A percentile compares a stretch with the other conserved stretches of the same genome.
Evolutionary conservation across 30 jellyfish, hydroid and myxozoan species (phyloP).

Genomic region (Mastigias papua): DNA sequence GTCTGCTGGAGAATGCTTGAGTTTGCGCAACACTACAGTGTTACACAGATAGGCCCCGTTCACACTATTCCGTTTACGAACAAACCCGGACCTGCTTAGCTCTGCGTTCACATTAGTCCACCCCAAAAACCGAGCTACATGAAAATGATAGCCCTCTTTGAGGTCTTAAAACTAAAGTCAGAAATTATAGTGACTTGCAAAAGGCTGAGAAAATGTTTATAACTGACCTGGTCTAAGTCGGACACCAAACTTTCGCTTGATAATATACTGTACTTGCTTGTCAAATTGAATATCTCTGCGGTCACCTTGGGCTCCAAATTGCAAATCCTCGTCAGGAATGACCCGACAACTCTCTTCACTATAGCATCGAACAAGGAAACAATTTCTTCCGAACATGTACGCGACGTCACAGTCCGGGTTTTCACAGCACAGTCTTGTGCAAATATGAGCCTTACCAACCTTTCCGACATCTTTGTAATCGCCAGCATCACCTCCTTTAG

Average conservation of each 20-base stretch:
- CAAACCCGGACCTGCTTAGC: too few species aligned
- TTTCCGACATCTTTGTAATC: constrained; percentile 95
- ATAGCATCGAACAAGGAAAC: constrained; percentile 93
- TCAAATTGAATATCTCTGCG: constrained; percentile 81
- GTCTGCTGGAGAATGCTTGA: too few species aligned
- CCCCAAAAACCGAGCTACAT: too few species aligned
- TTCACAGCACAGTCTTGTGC: constrained; percentile 96
- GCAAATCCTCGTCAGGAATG: constrained; percentile 92
- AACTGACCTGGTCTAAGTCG: constrained; percentile 82
- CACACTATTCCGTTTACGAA: too few species aligned
- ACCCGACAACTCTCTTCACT: constrained; percentile 97
- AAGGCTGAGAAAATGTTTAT: constrained; percentile 2
- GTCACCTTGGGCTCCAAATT: constrained; percentile 31
- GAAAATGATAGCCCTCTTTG: not conserved
- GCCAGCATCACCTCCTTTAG: constrained; percentile 97
- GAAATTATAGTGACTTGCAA: not conserved
- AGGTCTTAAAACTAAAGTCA: not conserved
- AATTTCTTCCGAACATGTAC: constrained; percentile 95
- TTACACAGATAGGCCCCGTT: too few species aligned
- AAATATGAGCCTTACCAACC: constrained; percentile 95
- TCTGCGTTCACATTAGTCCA: too few species aligned
- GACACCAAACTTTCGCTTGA: constrained; percentile 93
- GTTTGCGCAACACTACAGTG: too few species aligned
- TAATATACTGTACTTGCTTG: constrained; percentile 89
- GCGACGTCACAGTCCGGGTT: constrained; percentile 95